A percentile compares a stretch with the other conserved stretches of the same genome.
Evolutionary conservation across 2,888 invertebrate species (phyloP).

Genomic region (Spodoptera picta): DNA sequence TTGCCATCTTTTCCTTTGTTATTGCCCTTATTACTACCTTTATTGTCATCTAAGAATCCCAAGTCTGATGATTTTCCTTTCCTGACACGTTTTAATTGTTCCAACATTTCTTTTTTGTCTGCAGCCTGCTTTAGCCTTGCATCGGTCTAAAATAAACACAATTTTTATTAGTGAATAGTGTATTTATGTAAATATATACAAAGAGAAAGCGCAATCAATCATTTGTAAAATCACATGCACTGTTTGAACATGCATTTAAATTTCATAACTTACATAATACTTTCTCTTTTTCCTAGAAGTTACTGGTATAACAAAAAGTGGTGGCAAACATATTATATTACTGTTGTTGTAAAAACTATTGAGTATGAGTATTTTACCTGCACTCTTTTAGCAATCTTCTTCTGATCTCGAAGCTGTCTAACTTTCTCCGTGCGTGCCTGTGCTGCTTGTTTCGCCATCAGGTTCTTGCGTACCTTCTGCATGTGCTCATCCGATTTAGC

Average conservation of each 20-base stretch:
- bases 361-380: conserved; percentile 72
- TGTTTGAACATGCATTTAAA: too few species aligned
- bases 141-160: conserved; percentile 90
- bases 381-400: conserved; percentile 97
- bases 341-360: too few species aligned
- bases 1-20: conserved; percentile 65
- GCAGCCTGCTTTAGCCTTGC: conserved; percentile 94
- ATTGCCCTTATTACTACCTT: conserved; percentile 65
- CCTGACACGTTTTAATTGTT: conserved; percentile 97
- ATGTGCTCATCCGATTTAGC: conserved; percentile 98
- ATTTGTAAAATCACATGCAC: conserved; percentile 1
- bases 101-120: conserved; percentile 97
- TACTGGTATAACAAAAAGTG: too few species aligned
- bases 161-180: not conserved
- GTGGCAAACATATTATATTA: not conserved
- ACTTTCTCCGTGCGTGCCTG: conserved; percentile 97
- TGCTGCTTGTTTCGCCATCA: conserved; percentile 94
- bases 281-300: conserved; percentile 1
- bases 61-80: conserved; percentile 94
- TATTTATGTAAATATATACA: too few species aligned
- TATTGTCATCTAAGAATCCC: conserved; percentile 93
- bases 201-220: not conserved
- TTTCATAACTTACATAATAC: not conserved
- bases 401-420: conserved; percentile 95
- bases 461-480: conserved; percentile 96